Evolutionary conservation across 2,113 vertebrate genomes (phyloP).

Genomic region (Elephas maximus): DNA sequence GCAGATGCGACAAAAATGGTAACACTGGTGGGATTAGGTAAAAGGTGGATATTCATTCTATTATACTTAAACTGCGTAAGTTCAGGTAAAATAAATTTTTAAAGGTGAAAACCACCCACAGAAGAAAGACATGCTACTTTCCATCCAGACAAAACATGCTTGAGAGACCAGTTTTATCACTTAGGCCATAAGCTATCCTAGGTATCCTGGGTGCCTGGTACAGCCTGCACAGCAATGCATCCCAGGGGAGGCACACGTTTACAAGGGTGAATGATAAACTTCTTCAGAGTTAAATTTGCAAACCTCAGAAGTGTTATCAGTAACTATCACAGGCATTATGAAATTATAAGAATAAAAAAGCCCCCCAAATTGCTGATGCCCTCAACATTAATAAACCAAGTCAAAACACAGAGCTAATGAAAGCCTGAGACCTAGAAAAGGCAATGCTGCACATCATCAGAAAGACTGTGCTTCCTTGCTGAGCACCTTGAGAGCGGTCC

Average conservation of each 20-base stretch:
- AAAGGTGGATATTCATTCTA: background rate
- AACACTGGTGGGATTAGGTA: background rate
- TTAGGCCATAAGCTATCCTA: background rate
- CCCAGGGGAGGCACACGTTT: background rate
- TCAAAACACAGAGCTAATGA: background rate
- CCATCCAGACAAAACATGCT: background rate
- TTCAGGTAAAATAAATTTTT: background rate
- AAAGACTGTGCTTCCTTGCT: conserved; percentile 20
- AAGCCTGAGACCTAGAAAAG: conserved; percentile 52
- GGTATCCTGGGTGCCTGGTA: too few relatives aligned
- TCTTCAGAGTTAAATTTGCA: background rate
- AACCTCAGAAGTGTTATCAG: background rate
- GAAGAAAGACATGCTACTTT: background rate
- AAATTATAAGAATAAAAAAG: background rate
- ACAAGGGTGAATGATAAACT: background rate
- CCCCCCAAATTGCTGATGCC: background rate
- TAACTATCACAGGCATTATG: background rate
- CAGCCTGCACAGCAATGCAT: too few relatives aligned
- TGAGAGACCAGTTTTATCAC: background rate
- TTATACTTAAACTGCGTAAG: background rate
- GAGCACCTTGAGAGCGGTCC: conserved; percentile 41
- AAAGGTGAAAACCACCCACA: background rate
- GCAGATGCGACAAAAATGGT: background rate
- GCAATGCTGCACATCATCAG: background rate
- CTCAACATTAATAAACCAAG: background rate